Evolutionary conservation across 2,888 invertebrate species (phyloP).

Genomic region (Hirtodrosophila cameraria): DNA sequence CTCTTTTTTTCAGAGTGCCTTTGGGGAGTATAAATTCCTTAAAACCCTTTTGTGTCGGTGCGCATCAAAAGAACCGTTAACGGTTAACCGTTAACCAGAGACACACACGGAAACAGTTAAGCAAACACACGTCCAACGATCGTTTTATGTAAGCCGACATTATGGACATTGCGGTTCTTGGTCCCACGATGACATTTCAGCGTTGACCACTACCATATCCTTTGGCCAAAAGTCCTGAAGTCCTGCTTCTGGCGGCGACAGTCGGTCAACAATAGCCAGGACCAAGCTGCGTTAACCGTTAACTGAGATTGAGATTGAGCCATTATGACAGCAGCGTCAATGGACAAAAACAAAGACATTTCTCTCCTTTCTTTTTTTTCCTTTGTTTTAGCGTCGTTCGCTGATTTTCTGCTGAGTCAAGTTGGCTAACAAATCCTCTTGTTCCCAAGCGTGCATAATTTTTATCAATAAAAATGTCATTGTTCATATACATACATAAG

Average conservation of each 20-base stretch:
- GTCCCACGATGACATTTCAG: constrained; percentile 47
- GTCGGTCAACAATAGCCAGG: constrained; percentile 52
- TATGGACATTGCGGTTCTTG: constrained; percentile 13
- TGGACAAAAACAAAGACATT: constrained; percentile 17
- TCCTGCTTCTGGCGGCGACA: no score
- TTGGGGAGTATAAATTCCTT: background rate
- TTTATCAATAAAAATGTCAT: constrained; percentile 70
- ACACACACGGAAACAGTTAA: constrained; percentile 48
- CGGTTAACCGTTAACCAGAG: constrained; percentile 26
- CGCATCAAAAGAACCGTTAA: constrained; percentile 34
- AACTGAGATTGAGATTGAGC: constrained; percentile 69
- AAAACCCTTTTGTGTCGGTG: constrained; percentile 37
- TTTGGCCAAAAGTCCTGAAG: constrained; percentile 37
- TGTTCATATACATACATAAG: constrained; percentile 20
- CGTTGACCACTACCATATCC: constrained; percentile 56
- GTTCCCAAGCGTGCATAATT: constrained; percentile 73
- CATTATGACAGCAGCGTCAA: constrained; percentile 64
- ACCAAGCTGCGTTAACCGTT: constrained; percentile 37
- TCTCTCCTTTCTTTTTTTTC: constrained; percentile 6
- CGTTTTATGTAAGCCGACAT: constrained; percentile 68
- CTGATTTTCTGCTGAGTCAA: constrained; percentile 70
- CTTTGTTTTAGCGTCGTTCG: constrained; percentile 51
- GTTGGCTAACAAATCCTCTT: constrained; percentile 69
- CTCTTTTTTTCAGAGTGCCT: constrained; percentile 15
- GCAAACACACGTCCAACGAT: constrained; percentile 43